Base-by-base conservation (phyloP, 2,888 invertebrate genomes). In the Tenthredo amoena region DNA sequence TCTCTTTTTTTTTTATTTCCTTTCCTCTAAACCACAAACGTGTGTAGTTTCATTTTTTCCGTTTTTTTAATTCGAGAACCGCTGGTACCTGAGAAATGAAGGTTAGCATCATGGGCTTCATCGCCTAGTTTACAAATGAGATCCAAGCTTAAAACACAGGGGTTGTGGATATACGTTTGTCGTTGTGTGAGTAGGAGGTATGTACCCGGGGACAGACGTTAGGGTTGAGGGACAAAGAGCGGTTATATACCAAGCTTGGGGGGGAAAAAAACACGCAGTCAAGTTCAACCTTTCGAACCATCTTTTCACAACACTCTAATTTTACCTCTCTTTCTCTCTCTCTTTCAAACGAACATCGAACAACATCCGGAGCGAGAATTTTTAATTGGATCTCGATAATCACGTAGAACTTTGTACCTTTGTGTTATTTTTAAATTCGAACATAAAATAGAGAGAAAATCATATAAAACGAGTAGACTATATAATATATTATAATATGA, bases 111-210 rank as follows among this genome's bases (percentile, higher is more conserved):
- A 10, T 62, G 81, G 50, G 81, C 62, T 81, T 62, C 81, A 81
- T 81, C 68, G 68, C 68, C 83, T 68, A 47, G 43, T 83, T 81
- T 50, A 83, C 68, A 71, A 68, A 83, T 81, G 81, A 81, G 81
- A 81, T 26, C 62, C 58, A 34, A 43, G 31, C 37, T 47, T 71
- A 50, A 83, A 83, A 68, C 68, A 71, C 83, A 47, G 31, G 68
- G 68, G 68, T 65, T 81, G 62, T 37, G 58, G 34, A 68, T 37
- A 47, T 74, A 74, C 21, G 47, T 47, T 40, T 77, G 50, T 77
- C 37, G 62, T 62, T 37, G 40, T 65, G 62, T 58, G 81, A 40
- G 58, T 58, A 21, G 34, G 43, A 55, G 58, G 40, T 21, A 55
- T 58, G n/a, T 65, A 81, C 62, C 50, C 31, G 21, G 43, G 47